Evolutionary conservation across 1,140 invertebrate genomes (phyloP).

Genomic region (Drosophila pseudoananassae): DNA sequence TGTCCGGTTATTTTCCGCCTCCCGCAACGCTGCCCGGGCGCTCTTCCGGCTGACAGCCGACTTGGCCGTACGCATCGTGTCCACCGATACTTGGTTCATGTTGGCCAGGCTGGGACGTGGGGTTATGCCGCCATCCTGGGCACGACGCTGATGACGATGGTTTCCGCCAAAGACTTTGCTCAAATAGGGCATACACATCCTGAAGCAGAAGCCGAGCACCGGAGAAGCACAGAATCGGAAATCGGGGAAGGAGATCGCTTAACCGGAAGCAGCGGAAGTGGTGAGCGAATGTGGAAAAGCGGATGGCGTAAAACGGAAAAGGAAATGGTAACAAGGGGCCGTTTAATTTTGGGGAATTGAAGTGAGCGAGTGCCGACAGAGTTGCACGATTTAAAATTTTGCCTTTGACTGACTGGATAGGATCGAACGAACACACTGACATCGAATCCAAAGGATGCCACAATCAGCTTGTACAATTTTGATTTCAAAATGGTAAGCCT

Average conservation of each 20-base stretch:
- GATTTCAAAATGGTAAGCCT: not conserved
- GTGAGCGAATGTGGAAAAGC: not conserved
- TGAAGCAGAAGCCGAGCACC: not conserved
- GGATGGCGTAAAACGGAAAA: not conserved
- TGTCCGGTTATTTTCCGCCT: not conserved
- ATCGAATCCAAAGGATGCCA: not conserved
- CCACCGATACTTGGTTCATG: constrained; percentile 2
- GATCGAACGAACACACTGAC: not conserved
- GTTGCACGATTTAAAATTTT: not conserved
- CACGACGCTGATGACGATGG: constrained; percentile 17
- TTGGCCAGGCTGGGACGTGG: constrained; percentile 30
- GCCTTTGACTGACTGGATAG: not conserved
- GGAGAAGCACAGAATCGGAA: not conserved
- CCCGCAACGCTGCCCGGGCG: not conserved
- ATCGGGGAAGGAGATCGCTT: no score
- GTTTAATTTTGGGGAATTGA: constrained; percentile 4
- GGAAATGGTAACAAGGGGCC: not conserved
- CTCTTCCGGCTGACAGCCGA: not conserved
- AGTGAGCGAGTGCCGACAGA: not conserved
- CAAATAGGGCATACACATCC: constrained; percentile 56
- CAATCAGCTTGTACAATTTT: not conserved
- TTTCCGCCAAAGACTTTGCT: constrained; percentile 36
- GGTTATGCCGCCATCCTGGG: constrained; percentile 2
- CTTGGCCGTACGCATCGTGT: constrained; percentile 13
- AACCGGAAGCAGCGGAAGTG: not conserved